phyloP scores from a whole-genome alignment of 2,797 vertebrate genomes.

The Muraenolepis orangiensis region DNA sequence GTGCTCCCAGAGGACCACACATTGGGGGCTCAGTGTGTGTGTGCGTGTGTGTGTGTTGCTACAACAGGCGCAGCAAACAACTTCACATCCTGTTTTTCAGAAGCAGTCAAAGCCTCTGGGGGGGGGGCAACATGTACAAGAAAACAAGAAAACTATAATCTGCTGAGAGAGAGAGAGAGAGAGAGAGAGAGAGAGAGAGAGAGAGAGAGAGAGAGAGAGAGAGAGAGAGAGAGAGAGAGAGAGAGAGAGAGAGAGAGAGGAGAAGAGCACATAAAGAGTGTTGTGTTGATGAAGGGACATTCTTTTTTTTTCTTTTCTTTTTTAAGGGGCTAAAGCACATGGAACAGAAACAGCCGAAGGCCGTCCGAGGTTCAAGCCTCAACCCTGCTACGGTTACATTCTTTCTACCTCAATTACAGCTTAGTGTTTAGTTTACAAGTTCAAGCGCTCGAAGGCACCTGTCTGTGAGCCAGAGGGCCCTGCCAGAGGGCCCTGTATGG shows the following conservation, averaged over 20 bases:
- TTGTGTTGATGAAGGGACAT: too few relatives aligned
- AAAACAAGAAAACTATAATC: not conserved
- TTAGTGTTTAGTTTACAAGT: constrained; percentile 10
- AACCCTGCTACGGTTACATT: constrained; percentile 31
- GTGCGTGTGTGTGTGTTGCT: constrained; percentile 20
- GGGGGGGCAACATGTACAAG: not conserved
- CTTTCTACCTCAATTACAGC: constrained; percentile 8
- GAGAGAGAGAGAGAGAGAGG: too few relatives aligned
- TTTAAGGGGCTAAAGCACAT: constrained; percentile 1
- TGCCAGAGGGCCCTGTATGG: too few relatives aligned
- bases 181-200: too few relatives aligned
- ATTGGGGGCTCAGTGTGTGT: constrained; percentile 35
- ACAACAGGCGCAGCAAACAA: constrained; percentile 40
- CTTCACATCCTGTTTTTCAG: constrained; percentile 69
- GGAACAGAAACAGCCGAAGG: constrained; percentile 44
- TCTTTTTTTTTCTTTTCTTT: too few relatives aligned
- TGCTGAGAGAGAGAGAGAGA: too few relatives aligned
- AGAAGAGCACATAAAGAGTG: too few relatives aligned
- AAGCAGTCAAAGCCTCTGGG: constrained; percentile 26
- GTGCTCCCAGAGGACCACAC: constrained; percentile 43
- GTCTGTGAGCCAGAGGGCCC: constrained; percentile 21
- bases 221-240: too few relatives aligned
- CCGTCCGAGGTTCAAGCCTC: constrained; percentile 19
- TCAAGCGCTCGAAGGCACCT: constrained; percentile 37
- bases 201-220: too few relatives aligned